A percentile compares a stretch with the other conserved stretches of the same genome.
Conservation (phyloP, 1,140 invertebrate species). For the Parasteatoda tepidariorum region DNA sequence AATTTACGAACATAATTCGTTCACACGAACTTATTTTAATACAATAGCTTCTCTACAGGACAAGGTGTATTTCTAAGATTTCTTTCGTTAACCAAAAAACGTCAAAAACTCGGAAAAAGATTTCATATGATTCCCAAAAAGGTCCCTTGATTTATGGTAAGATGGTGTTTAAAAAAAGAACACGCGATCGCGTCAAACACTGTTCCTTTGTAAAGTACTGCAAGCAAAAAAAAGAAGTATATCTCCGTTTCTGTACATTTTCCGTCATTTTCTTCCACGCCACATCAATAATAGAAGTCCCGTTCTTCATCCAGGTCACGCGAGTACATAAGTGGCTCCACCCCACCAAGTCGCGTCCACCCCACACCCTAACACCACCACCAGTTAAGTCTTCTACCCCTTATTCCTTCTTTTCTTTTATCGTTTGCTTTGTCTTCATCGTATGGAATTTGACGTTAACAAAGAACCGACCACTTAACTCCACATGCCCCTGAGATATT, state of each 20-base stretch:
- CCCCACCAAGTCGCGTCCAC: neutral
- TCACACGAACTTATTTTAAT: too few relatives aligned
- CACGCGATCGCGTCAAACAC: neutral
- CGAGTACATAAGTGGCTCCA: slow-evolving; percentile 19
- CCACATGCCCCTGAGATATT: neutral
- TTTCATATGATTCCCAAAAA: too few relatives aligned
- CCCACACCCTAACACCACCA: too few relatives aligned
- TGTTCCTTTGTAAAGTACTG: neutral
- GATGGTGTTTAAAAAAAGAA: neutral
- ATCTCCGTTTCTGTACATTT: neutral
- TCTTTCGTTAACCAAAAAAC: too few relatives aligned
- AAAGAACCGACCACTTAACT: slow-evolving; percentile 38
- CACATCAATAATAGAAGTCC: slow-evolving; percentile 26
- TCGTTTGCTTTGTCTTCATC: neutral
- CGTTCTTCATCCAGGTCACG: slow-evolving; percentile 25
- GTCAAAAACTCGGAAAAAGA: too few relatives aligned
- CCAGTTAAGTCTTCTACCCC: neutral
- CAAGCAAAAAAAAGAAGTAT: neutral
- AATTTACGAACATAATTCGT: too few relatives aligned
- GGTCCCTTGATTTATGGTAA: neutral
- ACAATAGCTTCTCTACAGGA: too few relatives aligned
- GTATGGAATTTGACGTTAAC: slow-evolving; percentile 37
- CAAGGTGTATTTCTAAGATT: too few relatives aligned
- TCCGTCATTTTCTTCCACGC: neutral
- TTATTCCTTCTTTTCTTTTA: too few relatives aligned